phyloP scores from a whole-genome alignment of 2,888 invertebrate genomes.

The Hedya salicella region DNA sequence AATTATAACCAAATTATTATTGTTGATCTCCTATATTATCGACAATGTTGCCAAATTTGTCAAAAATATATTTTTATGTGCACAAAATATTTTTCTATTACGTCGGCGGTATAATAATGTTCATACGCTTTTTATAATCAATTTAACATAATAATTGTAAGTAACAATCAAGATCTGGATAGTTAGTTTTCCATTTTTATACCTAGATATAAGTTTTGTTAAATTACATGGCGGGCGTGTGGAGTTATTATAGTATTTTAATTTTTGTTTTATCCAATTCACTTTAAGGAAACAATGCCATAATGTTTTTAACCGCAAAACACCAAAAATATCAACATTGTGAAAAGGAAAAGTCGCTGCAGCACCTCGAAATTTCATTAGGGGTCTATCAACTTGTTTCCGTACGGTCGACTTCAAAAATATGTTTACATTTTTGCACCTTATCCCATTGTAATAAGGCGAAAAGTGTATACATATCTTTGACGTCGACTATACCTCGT shows the following conservation, averaged over 20 bases:
- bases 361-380: too few species aligned
- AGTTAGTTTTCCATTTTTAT: conserved; percentile 43
- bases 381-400: too few species aligned
- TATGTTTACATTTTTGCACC: too few species aligned
- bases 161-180: conserved; percentile 48
- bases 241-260: neutral
- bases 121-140: conserved; percentile 43
- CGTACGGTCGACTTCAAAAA: too few species aligned
- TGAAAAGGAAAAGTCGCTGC: too few species aligned
- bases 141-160: conserved; percentile 43
- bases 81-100: conserved; percentile 32
- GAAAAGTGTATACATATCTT: too few species aligned
- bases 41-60: conserved; percentile 17
- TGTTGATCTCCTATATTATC: conserved; percentile 33
- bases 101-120: conserved; percentile 29
- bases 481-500: too few species aligned
- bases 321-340: too few species aligned
- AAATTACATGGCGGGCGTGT: conserved; percentile 16
- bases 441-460: too few species aligned
- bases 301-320: too few species aligned
- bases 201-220: conserved; percentile 29
- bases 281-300: too few species aligned
- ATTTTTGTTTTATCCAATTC: neutral
- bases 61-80: conserved; percentile 24
- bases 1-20: conserved; percentile 23